Evolutionary conservation across 2,888 invertebrate genomes (phyloP), one percentile per base, ranked within the genome.

Genomic region (Xanthorhoe spadicearia): DNA sequence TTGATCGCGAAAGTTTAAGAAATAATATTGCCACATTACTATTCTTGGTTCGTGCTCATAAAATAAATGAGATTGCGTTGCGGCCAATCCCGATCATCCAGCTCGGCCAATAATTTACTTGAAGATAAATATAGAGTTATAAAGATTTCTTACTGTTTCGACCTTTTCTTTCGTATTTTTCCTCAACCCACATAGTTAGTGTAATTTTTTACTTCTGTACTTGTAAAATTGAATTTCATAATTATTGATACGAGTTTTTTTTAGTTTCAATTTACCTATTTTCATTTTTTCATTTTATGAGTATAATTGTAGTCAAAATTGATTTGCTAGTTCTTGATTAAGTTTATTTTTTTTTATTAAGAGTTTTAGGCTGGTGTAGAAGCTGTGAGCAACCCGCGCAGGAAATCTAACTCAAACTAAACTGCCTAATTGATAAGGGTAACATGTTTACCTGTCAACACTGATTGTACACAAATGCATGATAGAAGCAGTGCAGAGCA

Each of bases 401-500:
- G n/a, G n/a, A n/a, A n/a, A n/a, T n/a, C n/a, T n/a, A n/a, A n/a
- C n/a, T n/a, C n/a, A n/a, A n/a, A n/a, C n/a, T n/a, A n/a, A n/a
- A n/a, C n/a, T n/a, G n/a, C n/a, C n/a, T n/a, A n/a, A n/a, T n/a
- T n/a, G n/a, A n/a, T n/a, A n/a, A n/a, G n/a, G n/a, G n/a, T n/a
- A n/a, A n/a, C n/a, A n/a, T n/a, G n/a, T n/a, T 67, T 79, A 92
- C 80, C 99, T 95, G 92, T 99, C 99, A 70, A 99, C 96, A 72
- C 98, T 98, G 84, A 99, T 99, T 50, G 98, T 99, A 84, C 99
- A 99, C 51, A 99, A 94, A 87, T 99, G 99, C 95, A 99, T 97
- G 79, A 99, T 99, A 74, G 98, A 98, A 1, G 99, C 98, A 0
- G 99, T 99, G 89, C 99, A 99, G 84, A 98, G 98, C 0, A 99